Evolutionary conservation across 2,797 vertebrate genomes (phyloP).

Genomic region (Phrynocephalus vlangalii): DNA sequence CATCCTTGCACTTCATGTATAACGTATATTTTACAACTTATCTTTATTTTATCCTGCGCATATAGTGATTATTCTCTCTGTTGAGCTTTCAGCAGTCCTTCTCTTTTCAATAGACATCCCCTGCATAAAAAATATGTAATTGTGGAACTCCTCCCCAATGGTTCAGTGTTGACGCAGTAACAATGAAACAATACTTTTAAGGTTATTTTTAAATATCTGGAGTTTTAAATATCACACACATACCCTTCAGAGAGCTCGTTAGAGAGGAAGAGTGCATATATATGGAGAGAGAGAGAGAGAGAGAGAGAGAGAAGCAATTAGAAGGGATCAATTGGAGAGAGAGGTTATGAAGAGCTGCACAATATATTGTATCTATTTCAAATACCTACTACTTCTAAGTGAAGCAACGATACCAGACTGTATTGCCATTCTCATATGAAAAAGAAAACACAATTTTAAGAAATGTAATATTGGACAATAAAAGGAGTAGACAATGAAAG

Average conservation of each 20-base stretch:
- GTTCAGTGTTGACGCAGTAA: background rate
- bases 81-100: too few species aligned
- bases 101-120: background rate
- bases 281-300: too few species aligned
- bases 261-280: too few species aligned
- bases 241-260: background rate
- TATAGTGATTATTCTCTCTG: too few species aligned
- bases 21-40: too few species aligned
- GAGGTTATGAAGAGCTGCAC: too few species aligned
- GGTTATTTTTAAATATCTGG: background rate
- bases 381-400: background rate
- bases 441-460: constrained; percentile 12
- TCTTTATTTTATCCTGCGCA: too few species aligned
- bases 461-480: constrained; percentile 16
- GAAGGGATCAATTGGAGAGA: too few species aligned
- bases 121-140: background rate
- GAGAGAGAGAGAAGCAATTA: too few species aligned
- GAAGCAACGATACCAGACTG: background rate
- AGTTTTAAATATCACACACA: background rate
- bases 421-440: constrained; percentile 14
- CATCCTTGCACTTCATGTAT: too few species aligned
- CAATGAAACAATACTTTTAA: background rate
- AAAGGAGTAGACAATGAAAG: constrained; percentile 1
- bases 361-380: background rate
- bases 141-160: background rate